Conservation (phyloP, 2,888 invertebrate species). For the Andrena minutula region DNA sequence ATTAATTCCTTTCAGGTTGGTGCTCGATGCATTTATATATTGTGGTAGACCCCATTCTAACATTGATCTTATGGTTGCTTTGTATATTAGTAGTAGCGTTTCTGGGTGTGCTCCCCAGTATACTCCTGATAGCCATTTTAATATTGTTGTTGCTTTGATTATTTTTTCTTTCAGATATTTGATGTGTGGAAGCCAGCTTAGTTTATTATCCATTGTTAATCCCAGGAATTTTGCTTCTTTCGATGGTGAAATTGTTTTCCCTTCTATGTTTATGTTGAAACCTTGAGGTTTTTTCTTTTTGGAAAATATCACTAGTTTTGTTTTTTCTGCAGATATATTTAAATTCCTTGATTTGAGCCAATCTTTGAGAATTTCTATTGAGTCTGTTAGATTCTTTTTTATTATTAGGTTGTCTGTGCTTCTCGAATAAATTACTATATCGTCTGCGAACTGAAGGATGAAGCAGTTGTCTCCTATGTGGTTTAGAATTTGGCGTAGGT, state of each 20-base stretch:
- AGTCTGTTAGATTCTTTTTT: too few relatives aligned
- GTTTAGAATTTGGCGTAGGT: background rate
- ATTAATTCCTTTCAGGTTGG: background rate
- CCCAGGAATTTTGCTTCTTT: background rate
- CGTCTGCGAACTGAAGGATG: too few relatives aligned
- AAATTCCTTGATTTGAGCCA: too few relatives aligned
- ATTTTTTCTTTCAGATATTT: too few relatives aligned
- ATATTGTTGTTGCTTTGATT: background rate
- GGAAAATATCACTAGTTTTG: background rate
- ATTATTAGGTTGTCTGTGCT: too few relatives aligned
- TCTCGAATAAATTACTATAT: too few relatives aligned
- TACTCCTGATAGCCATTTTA: background rate
- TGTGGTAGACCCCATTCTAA: background rate
- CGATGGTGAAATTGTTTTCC: background rate
- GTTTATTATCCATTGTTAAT: background rate
- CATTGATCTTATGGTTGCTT: background rate
- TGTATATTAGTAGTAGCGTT: background rate
- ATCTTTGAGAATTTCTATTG: too few relatives aligned
- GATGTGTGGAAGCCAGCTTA: too few relatives aligned
- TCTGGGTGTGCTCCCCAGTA: background rate
- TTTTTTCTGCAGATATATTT: background rate
- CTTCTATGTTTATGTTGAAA: background rate
- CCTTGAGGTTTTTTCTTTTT: background rate
- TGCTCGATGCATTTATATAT: background rate
- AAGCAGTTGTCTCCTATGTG: too few relatives aligned